These are phyloP conservation scores for Coregonus suidteri DNA, from an alignment of 2,797 vertebrate species.

Conservation along the genomic window DNA sequence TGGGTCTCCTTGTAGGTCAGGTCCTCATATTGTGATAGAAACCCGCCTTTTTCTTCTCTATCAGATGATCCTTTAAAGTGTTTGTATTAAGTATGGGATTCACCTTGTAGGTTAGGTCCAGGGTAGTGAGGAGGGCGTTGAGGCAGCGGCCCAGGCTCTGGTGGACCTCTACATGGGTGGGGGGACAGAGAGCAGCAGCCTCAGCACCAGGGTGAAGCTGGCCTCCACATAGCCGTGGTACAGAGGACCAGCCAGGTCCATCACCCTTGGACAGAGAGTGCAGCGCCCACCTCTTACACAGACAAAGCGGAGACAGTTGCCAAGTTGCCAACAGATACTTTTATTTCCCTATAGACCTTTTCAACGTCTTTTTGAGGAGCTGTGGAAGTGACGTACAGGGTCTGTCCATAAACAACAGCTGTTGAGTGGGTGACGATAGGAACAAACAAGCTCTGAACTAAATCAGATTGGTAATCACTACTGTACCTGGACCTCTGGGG, in stretches of 20 bases:
- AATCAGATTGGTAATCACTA: not conserved
- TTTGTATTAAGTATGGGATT: too few species aligned
- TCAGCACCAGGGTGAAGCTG: slow-evolving; percentile 82
- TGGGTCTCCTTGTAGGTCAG: slow-evolving; percentile 88
- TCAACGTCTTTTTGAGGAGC: not conserved
- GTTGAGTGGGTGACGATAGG: not conserved
- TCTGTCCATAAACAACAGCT: too few species aligned
- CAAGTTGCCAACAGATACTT: not conserved
- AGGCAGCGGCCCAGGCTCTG: slow-evolving; percentile 89
- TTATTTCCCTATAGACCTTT: too few species aligned
- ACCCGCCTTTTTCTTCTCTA: too few species aligned
- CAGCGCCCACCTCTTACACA: slow-evolving; percentile 85
- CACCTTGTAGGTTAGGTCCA: slow-evolving; percentile 94
- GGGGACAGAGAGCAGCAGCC: slow-evolving; percentile 82
- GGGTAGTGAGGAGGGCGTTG: slow-evolving; percentile 83
- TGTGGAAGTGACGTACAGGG: not conserved
- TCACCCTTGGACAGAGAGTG: slow-evolving; percentile 84
- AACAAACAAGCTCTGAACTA: not conserved
- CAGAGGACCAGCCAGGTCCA: slow-evolving; percentile 85
- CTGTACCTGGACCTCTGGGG: slow-evolving; percentile 86
- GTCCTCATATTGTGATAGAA: slow-evolving; percentile 62
- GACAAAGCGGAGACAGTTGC: not conserved
- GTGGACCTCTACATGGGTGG: slow-evolving; percentile 87
- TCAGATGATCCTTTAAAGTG: too few species aligned
- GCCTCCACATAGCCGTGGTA: slow-evolving; percentile 83